These are phyloP conservation scores for Dione vanillae DNA, from an alignment of 2,888 invertebrate species.

Conservation along the genomic window DNA sequence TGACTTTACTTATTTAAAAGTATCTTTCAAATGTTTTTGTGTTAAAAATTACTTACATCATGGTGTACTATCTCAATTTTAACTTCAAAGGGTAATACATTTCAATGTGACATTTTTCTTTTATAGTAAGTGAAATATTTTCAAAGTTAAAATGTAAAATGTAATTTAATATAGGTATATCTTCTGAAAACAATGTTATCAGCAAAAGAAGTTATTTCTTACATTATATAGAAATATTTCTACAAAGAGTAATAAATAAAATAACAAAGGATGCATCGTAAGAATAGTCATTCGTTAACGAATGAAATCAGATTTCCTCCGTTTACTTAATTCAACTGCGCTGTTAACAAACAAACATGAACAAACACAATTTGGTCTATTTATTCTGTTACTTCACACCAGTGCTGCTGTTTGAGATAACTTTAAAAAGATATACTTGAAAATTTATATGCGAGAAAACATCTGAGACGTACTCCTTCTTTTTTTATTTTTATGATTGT, in stretches of 20 bases:
- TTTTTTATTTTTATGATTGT: no score
- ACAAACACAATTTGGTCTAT: conserved; percentile 36
- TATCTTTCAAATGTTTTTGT: no score
- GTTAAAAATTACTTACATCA: no score
- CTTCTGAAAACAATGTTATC: not conserved
- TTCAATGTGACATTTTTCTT: no score
- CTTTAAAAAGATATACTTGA: conserved; percentile 16
- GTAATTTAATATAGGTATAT: conserved; percentile 8
- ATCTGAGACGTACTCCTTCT: not conserved
- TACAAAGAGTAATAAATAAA: conserved; percentile 22
- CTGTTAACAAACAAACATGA: conserved; percentile 40
- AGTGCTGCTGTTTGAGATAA: conserved; percentile 33
- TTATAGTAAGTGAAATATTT: not conserved
- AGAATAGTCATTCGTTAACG: conserved; percentile 42
- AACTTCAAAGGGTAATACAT: no score
- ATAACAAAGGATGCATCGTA: conserved; percentile 34
- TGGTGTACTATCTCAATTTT: no score
- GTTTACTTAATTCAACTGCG: conserved; percentile 44
- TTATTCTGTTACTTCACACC: conserved; percentile 39
- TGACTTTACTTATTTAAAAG: no score
- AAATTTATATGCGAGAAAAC: conserved; percentile 16
- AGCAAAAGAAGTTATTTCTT: conserved; percentile 11
- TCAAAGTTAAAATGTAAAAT: not conserved
- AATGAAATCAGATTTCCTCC: conserved; percentile 42
- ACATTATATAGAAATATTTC: conserved; percentile 14